Conservation (phyloP, 2,797 vertebrate genomes). For the Anolis apletophallus region DNA sequence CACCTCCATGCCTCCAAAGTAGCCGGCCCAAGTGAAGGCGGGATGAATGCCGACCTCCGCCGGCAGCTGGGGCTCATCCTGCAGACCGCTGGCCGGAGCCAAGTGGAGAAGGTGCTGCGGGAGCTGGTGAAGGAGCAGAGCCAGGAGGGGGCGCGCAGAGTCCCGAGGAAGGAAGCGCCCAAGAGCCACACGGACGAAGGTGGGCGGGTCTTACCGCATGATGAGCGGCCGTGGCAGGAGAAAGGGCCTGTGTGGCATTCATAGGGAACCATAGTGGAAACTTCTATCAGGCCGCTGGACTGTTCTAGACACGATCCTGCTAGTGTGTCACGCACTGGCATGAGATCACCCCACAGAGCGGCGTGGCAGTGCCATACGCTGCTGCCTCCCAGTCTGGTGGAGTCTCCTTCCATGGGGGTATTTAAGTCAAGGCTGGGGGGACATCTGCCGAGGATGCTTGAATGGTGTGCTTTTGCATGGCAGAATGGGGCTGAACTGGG, state of each 20-base stretch:
- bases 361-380: too few relatives aligned
- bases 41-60: constrained; percentile 41
- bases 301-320: too few relatives aligned
- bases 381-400: too few relatives aligned
- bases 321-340: not conserved
- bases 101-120: constrained; percentile 63
- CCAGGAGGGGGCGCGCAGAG: constrained; percentile 18
- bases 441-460: too few relatives aligned
- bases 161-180: not conserved
- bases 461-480: too few relatives aligned
- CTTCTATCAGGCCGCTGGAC: too few relatives aligned
- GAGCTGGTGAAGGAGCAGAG: constrained; percentile 58
- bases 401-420: too few relatives aligned
- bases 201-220: not conserved
- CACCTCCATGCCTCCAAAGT: not conserved
- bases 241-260: not conserved
- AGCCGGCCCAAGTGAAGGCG: not conserved
- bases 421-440: too few relatives aligned
- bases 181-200: constrained; percentile 36
- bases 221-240: not conserved
- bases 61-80: constrained; percentile 59
- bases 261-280: not conserved
- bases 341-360: too few relatives aligned
- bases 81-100: constrained; percentile 51
- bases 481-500: too few relatives aligned